Evolutionary conservation across 2,888 invertebrate genomes (phyloP), one percentile per base, ranked within the genome.

Genomic region (Tineola bisselliella): DNA sequence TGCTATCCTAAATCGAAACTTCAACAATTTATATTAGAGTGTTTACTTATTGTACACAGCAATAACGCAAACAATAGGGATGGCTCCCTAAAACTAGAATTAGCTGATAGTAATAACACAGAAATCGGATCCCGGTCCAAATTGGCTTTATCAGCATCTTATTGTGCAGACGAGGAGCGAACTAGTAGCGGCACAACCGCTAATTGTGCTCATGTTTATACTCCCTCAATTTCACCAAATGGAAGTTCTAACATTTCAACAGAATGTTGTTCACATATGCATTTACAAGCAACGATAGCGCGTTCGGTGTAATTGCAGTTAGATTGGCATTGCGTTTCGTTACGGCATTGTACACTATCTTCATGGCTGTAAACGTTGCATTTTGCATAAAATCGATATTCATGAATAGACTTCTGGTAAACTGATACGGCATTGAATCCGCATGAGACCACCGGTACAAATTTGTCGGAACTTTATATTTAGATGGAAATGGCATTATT

Each of bases 311-410:
- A 84, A 81, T 84, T 82, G 79, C 73, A 44, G 33, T 38, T 70
- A 69, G 71, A 73, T 77, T 77, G 77, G 56, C 57, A 56, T 33
- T 57, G 61, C 59, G 19, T 59, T 44, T 43, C 59, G 33, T 59
- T 61, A 57, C 25, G 56, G n/a, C 17, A 19, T 10, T 17, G 52
- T 33, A 44, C 48, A 12, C 33, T 17, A 43, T 56, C 31, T 19
- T 31, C 30, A 18, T 44, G 15, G 56, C 70, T 68, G 69, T 73
- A 74, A 69, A 69, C 83, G 84, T 82, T 86, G 84, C 82, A 84
- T 83, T 87, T 86, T 87, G 84, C 86, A 87, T 86, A 86, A 86
- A 87, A 87, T 87, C 87, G 83, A 87, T 87, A 83, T 77, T 81
- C 84, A 79, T 82, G 84, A 86, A 84, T 84, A 81, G 76, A 73